Base-by-base conservation (phyloP, 92 coral and sea anemone genomes). In the Ricordea florida region DNA sequence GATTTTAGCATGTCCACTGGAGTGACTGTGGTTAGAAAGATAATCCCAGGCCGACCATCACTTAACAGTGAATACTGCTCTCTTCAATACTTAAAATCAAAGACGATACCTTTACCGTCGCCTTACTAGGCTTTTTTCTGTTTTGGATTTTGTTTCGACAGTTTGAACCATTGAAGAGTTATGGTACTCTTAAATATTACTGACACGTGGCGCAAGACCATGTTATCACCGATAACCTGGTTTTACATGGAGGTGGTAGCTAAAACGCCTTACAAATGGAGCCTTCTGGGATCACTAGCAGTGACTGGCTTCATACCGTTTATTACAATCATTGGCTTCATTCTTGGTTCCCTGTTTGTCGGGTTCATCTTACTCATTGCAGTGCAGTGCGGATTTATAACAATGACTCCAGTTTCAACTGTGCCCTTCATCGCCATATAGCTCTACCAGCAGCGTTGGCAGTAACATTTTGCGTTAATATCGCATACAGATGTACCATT, bases 121-220 rank as follows among this genome's bases (percentile, higher is more conserved):
- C n/a, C n/a, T n/a, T n/a, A n/a, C n/a, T n/a, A n/a, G n/a, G n/a
- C n/a, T n/a, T n/a, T n/a, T n/a, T n/a, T n/a, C n/a, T n/a, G n/a
- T n/a, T n/a, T n/a, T n/a, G n/a, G n/a, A n/a, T n/a, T n/a, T n/a
- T n/a, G n/a, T n/a, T n/a, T n/a, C n/a, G n/a, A n/a, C n/a, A n/a
- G n/a, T n/a, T n/a, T n/a, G n/a, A n/a, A n/a, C n/a, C n/a, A n/a
- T n/a, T n/a, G n/a, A n/a, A n/a, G n/a, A n/a, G n/a, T n/a, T n/a
- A n/a, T n/a, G n/a, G n/a, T n/a, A n/a, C n/a, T n/a, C n/a, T n/a
- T n/a, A n/a, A n/a, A n/a, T n/a, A n/a, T n/a, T n/a, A n/a, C n/a
- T n/a, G n/a, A n/a, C n/a, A n/a, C n/a, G n/a, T 69, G 76, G 63
- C 76, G 53, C 48, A 67, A 67, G 62, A 35, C 51, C 53, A 29